Base-by-base conservation (phyloP, 1,140 invertebrate species). In the Asbolus verrucosus region DNA sequence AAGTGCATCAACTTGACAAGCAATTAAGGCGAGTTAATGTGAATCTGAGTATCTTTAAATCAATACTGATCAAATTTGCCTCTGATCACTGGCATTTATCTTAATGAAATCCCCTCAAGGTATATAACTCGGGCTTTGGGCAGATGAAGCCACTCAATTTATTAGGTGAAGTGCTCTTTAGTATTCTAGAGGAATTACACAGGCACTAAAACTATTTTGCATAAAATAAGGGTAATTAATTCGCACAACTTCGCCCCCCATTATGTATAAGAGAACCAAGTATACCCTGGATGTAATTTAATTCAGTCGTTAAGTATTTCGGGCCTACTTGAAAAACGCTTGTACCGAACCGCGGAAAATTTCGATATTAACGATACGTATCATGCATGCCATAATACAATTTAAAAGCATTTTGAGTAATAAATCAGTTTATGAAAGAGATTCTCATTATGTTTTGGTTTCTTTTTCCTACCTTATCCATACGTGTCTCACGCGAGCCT, bases 221-320 rank as follows among this genome's bases (percentile, higher is more conserved):
- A 69, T 69, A 39, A 63, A 69, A 69, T 69, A 46, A 69, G 21
- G 67, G 38, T 63, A 69, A 69, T 69, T 69, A 69, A 63, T 69
- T 69, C 67, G 43, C 30, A 31, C 38, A 43, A 61, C 50, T 38
- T 16, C 24, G 18, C 59, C 39, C n/a, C 27, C 19, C 6, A 14
- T 54, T 54, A 54, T 16, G 46, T 24, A 54, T 21, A 54, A 54
- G 46, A 54, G 46, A 16, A 54, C 14, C n/a, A 21, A 54, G 27
- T 14, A 14, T 18, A 14, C 19, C 19, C n/a, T n/a, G n/a, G n/a
- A n/a, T n/a, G n/a, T n/a, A n/a, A n/a, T n/a, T n/a, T n/a, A n/a
- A n/a, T n/a, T 27, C 8, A 36, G n/a, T 11, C 5, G 33, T 36
- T 36, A 36, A 36, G 33, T 6, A 36, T 36, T 11, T 36, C 2